Evolutionary conservation across 2,888 invertebrate genomes (phyloP).

Genomic region (Ramazzottius varieornatus): DNA sequence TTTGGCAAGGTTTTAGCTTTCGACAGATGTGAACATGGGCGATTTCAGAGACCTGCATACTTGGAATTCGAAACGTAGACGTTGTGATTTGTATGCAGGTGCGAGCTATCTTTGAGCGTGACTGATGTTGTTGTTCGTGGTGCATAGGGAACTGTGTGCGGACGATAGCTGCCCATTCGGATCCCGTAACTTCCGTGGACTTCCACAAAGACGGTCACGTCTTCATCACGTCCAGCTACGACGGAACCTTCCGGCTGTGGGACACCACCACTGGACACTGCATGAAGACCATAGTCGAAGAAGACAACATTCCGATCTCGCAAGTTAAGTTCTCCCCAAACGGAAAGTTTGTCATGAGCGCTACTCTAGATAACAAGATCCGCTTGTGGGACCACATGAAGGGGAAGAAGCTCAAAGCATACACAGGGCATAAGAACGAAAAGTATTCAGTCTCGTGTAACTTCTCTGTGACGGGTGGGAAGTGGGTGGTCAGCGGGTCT

Average conservation of each 20-base stretch:
- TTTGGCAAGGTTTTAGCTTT: too few relatives aligned
- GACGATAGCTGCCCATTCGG: slow-evolving; percentile 91
- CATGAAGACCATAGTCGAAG: slow-evolving; percentile 90
- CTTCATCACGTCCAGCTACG: slow-evolving; percentile 94
- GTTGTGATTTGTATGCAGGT: too few relatives aligned
- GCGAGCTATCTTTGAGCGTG: too few relatives aligned
- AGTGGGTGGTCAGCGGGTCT: slow-evolving; percentile 99
- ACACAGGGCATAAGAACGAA: slow-evolving; percentile 91
- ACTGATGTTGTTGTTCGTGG: too few relatives aligned
- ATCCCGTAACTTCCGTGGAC: slow-evolving; percentile 95
- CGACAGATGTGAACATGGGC: too few relatives aligned
- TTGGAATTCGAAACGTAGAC: too few relatives aligned
- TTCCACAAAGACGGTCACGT: slow-evolving; percentile 94
- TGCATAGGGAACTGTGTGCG: slow-evolving; percentile 88
- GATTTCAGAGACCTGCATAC: too few relatives aligned
- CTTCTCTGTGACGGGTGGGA: slow-evolving; percentile 97
- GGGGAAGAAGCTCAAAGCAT: slow-evolving; percentile 77
- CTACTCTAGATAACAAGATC: slow-evolving; percentile 59
- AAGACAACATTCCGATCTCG: slow-evolving; percentile 96
- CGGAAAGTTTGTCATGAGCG: slow-evolving; percentile 93
- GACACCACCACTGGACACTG: slow-evolving; percentile 97
- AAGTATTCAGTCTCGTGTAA: slow-evolving; percentile 99
- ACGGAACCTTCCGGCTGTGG: slow-evolving; percentile 96
- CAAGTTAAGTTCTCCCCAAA: slow-evolving; percentile 99
- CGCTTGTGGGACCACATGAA: slow-evolving; percentile 92